Percentiles rank a stretch among this genome's conserved stretches.
Evolutionary conservation across 53 echinoderm and acorn worm genomes (phyloP).

Genomic region (Patiria pectinifera): DNA sequence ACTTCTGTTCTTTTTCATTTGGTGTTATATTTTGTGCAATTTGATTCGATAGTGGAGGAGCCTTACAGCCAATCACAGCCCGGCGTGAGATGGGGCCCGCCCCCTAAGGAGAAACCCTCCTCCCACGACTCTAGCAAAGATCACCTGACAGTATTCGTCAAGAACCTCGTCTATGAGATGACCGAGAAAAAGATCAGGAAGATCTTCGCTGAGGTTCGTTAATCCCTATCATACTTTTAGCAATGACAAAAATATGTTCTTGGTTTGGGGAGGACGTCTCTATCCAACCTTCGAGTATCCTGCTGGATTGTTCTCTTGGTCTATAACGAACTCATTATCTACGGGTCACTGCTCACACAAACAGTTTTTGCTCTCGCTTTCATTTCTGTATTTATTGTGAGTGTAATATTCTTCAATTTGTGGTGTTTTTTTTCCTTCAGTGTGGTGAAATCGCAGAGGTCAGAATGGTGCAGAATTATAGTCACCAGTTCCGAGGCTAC

Average conservation of each 20-base stretch:
- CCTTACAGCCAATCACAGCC: neutral
- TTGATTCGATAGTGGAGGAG: conserved; percentile 21
- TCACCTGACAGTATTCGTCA: conserved; percentile 83
- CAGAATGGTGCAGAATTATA: conserved; percentile 80
- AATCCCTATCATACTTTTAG: neutral
- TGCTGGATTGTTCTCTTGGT: no score
- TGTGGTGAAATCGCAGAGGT: conserved; percentile 91
- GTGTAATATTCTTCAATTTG: neutral
- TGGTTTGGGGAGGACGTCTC: neutral
- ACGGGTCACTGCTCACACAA: no score
- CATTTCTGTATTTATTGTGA: neutral
- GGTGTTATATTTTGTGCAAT: neutral
- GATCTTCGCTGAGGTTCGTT: conserved; percentile 73
- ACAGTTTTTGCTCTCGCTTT: neutral
- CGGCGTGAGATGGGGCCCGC: conserved; percentile 16
- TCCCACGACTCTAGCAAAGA: conserved; percentile 73
- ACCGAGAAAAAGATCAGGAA: conserved; percentile 68
- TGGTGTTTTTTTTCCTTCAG: conserved; percentile 47
- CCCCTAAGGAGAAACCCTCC: conserved; percentile 55
- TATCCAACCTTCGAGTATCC: no score
- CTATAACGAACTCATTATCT: no score
- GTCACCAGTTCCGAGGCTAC: conserved; percentile 85
- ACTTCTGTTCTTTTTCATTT: no score
- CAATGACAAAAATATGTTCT: neutral
- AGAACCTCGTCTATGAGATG: conserved; percentile 83